These are phyloP conservation scores for Lucifuga dentata DNA, from an alignment of 2,113 vertebrate genomes.

Conservation along the genomic window DNA sequence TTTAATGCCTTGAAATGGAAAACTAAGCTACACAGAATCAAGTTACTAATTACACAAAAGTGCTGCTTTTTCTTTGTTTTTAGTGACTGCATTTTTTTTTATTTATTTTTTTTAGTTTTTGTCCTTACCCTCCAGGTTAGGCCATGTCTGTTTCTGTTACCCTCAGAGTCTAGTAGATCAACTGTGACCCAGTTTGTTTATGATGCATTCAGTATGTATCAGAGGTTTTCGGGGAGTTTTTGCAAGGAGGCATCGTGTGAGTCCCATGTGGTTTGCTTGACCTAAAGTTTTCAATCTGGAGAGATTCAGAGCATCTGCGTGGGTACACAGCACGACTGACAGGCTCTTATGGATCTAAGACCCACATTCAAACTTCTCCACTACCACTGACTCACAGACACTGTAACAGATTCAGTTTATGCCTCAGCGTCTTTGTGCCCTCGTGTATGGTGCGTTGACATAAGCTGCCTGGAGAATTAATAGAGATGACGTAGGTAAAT, in stretches of 20 bases:
- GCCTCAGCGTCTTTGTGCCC: constrained; percentile 48
- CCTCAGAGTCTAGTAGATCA: constrained; percentile 6
- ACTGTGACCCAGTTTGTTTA: constrained; percentile 36
- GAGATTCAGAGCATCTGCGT: constrained; percentile 24
- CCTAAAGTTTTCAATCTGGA: constrained; percentile 18
- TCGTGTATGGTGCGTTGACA: constrained; percentile 25
- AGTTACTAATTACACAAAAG: constrained; percentile 48
- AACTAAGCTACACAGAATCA: constrained; percentile 22
- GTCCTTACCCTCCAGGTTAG: constrained; percentile 7
- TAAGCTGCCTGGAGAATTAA: constrained; percentile 16
- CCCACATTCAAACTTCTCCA: constrained; percentile 28
- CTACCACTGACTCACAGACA: constrained; percentile 4
- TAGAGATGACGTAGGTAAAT: constrained; percentile 21
- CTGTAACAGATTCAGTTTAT: constrained; percentile 61
- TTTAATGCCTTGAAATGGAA: constrained; percentile 47
- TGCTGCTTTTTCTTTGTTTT: not conserved
- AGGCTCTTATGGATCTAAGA: constrained; percentile 42
- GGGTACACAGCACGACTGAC: constrained; percentile 47
- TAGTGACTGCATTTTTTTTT: not conserved
- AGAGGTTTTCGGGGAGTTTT: constrained; percentile 3
- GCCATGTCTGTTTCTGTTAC: not conserved
- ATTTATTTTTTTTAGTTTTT: not conserved
- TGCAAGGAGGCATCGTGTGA: not conserved
- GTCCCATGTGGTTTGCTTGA: constrained; percentile 26
- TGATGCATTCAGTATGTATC: constrained; percentile 25